Evolutionary conservation across 37 sponge, comb jelly and placozoan species (phyloP).

Genomic region (Geodia barretti): DNA sequence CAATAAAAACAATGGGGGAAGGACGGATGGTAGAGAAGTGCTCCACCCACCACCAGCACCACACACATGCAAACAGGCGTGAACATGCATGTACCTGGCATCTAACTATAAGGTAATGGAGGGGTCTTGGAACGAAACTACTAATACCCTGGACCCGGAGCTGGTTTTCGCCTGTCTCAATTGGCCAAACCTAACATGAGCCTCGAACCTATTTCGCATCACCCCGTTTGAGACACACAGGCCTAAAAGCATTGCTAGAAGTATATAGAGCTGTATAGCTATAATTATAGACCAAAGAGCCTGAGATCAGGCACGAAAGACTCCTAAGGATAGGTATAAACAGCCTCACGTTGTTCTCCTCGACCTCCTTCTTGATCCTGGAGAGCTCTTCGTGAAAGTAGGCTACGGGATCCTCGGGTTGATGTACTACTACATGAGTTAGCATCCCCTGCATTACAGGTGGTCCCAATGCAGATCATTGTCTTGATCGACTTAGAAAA

Average conservation of each 20-base stretch:
- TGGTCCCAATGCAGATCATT: not conserved
- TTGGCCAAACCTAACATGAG: constrained; percentile 3
- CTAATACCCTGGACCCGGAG: not conserved
- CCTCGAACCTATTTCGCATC: no score
- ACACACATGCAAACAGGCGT: not conserved
- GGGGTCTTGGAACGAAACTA: not conserved
- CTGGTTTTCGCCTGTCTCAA: not conserved
- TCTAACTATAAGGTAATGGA: not conserved
- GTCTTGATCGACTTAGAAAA: not conserved
- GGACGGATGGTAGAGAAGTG: no score
- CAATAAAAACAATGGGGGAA: no score
- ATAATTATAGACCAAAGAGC: no score
- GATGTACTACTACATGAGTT: constrained; percentile 51
- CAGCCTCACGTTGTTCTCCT: constrained; percentile 66
- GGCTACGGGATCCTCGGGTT: constrained; percentile 65
- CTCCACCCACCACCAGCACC: no score
- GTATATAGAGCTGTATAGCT: no score
- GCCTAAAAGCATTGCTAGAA: no score
- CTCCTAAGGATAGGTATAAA: no score
- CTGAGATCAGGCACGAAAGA: no score
- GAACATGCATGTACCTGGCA: not conserved
- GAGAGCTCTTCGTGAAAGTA: constrained; percentile 60
- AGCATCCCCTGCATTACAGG: constrained; percentile 53
- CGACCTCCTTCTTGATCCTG: constrained; percentile 73
- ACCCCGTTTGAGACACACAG: no score